Evolutionary conservation across 2,797 vertebrate genomes (phyloP).

Genomic region (Coendou prehensilis): DNA sequence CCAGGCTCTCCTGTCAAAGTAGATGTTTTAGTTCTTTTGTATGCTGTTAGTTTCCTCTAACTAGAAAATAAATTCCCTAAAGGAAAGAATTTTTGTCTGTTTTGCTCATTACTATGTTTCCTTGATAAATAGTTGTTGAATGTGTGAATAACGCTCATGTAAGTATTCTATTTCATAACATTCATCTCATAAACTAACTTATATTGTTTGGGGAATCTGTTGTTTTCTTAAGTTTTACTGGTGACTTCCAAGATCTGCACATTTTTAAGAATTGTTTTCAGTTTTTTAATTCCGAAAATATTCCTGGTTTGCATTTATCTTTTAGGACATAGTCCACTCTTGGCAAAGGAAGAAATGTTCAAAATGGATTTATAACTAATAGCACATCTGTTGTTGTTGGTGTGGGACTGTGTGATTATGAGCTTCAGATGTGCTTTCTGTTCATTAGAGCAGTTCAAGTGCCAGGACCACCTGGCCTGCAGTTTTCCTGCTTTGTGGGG

Average conservation of each 20-base stretch:
- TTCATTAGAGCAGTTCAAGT: background rate
- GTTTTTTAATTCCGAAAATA: conserved; percentile 57
- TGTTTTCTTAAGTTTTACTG: conserved; percentile 59
- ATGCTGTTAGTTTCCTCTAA: background rate
- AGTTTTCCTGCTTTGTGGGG: background rate
- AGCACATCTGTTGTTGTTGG: conserved; percentile 61
- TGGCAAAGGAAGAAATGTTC: conserved; percentile 71
- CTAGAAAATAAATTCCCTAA: background rate
- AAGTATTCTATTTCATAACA: background rate
- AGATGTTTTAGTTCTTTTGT: conserved; percentile 20
- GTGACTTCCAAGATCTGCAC: conserved; percentile 40
- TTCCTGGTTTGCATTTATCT: conserved; percentile 72
- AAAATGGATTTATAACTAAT: conserved; percentile 63
- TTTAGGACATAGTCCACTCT: conserved; percentile 44
- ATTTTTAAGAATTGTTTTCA: conserved; percentile 43
- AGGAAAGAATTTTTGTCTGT: background rate
- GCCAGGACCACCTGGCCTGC: background rate
- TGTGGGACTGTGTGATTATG: background rate
- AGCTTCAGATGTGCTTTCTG: conserved; percentile 37
- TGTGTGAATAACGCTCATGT: conserved; percentile 12
- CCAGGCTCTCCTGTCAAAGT: background rate
- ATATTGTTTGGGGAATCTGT: conserved; percentile 1
- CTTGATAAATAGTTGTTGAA: conserved; percentile 44
- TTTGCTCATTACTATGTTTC: conserved; percentile 52
- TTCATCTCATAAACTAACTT: conserved; percentile 48